Evolutionary conservation across 2,113 vertebrate genomes (phyloP).

Genomic region (Bettongia penicillata): DNA sequence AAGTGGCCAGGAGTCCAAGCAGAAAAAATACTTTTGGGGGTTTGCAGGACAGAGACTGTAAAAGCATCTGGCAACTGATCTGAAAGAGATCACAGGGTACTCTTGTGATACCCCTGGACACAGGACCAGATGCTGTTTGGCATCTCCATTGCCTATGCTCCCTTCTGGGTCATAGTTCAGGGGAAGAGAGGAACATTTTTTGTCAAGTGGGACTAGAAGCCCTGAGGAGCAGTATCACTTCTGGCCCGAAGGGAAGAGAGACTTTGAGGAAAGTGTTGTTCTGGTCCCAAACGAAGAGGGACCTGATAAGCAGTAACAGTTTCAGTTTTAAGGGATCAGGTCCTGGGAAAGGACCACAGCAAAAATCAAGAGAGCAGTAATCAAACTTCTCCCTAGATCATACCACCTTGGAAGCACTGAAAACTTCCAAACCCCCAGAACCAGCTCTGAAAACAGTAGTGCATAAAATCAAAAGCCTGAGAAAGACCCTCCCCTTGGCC

Average conservation of each 20-base stretch:
- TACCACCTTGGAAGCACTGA: background rate
- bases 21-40: background rate
- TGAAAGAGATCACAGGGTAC: background rate
- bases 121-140: background rate
- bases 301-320: background rate
- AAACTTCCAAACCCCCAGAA: background rate
- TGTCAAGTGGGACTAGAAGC: background rate
- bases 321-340: background rate
- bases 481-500: background rate
- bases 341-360: background rate
- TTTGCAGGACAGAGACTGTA: background rate
- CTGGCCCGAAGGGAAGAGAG: background rate
- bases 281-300: background rate
- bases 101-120: background rate
- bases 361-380: background rate
- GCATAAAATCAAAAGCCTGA: background rate
- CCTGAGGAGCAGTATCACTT: background rate
- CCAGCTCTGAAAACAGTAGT: background rate
- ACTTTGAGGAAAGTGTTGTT: background rate
- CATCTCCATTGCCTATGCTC: background rate
- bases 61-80: background rate
- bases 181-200: background rate
- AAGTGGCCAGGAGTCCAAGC: background rate
- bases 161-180: background rate
- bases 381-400: background rate